Conservation (phyloP, 2,113 vertebrate genomes). For the Chloropsis cyanopogon region DNA sequence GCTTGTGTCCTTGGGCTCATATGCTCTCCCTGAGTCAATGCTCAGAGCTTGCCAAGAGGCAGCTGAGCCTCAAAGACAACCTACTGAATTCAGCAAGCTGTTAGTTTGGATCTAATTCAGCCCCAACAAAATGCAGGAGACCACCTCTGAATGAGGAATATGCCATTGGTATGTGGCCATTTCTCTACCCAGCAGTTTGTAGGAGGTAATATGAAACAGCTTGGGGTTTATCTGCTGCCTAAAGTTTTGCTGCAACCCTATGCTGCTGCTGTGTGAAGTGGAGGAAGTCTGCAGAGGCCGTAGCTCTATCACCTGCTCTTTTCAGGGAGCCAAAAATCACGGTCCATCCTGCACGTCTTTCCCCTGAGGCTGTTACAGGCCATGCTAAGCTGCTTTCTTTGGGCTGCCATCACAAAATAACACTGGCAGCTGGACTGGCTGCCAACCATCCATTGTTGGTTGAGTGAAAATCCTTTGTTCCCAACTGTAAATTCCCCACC, state of each 20-base stretch:
- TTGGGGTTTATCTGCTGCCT: constrained; percentile 7
- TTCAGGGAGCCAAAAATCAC: neutral
- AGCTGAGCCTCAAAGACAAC: neutral
- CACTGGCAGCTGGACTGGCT: neutral
- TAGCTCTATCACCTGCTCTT: neutral
- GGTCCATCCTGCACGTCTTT: neutral
- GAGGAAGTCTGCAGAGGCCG: neutral
- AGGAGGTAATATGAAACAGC: neutral
- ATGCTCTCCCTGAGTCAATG: neutral
- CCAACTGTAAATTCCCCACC: neutral
- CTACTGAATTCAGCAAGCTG: constrained; percentile 11
- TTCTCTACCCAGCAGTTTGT: constrained; percentile 1
- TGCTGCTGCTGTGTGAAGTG: neutral
- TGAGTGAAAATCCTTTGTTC: constrained; percentile 2
- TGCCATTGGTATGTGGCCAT: neutral
- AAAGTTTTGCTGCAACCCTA: neutral
- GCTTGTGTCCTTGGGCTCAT: neutral
- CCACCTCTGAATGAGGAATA: neutral
- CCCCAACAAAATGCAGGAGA: neutral
- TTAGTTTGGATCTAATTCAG: constrained; percentile 29
- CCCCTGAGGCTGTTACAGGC: neutral
- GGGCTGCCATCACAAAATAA: neutral
- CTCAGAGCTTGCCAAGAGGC: neutral
- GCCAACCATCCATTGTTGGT: neutral
- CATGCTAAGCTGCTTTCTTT: neutral